Percentiles rank a stretch among this genome's conserved stretches.
Evolutionary conservation across 2,797 vertebrate genomes (phyloP).

Genomic region (Acanthurus lineatus): DNA sequence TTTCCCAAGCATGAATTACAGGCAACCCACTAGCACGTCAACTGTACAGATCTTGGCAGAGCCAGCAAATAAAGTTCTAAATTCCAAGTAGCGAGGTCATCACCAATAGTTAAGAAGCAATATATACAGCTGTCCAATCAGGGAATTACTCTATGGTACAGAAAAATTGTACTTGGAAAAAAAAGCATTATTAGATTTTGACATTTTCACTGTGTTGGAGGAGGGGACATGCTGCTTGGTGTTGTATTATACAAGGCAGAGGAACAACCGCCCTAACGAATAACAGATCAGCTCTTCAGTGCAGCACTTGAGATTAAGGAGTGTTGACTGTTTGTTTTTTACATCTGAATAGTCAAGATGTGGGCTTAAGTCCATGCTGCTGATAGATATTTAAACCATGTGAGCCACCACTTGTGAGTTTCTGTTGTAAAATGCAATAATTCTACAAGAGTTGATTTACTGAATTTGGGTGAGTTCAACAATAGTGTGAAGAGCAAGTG

Average conservation of each 20-base stretch:
- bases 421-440: constrained; percentile 44
- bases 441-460: constrained; percentile 62
- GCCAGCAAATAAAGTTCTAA: constrained; percentile 75
- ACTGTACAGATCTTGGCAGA: constrained; percentile 81
- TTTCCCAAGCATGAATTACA: constrained; percentile 84
- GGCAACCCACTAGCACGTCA: constrained; percentile 82
- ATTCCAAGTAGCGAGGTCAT: constrained; percentile 73
- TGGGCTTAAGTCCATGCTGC: constrained; percentile 52
- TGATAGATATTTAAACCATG: constrained; percentile 9
- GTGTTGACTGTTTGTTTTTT: constrained; percentile 27
- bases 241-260: constrained; percentile 71
- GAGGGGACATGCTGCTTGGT: constrained; percentile 69
- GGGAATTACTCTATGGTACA: constrained; percentile 77
- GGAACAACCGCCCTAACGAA: constrained; percentile 41
- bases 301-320: constrained; percentile 54
- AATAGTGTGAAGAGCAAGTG: constrained; percentile 72
- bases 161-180: constrained; percentile 51
- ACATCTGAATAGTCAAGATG: constrained; percentile 18
- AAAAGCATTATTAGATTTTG: constrained; percentile 45
- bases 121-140: constrained; percentile 85
- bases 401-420: constrained; percentile 22
- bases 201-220: constrained; percentile 40
- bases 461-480: constrained; percentile 50
- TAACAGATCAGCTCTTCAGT: constrained; percentile 57
- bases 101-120: constrained; percentile 80